Base-by-base conservation (phyloP, 2,888 invertebrate species). In the Leptogaster cylindrica region DNA sequence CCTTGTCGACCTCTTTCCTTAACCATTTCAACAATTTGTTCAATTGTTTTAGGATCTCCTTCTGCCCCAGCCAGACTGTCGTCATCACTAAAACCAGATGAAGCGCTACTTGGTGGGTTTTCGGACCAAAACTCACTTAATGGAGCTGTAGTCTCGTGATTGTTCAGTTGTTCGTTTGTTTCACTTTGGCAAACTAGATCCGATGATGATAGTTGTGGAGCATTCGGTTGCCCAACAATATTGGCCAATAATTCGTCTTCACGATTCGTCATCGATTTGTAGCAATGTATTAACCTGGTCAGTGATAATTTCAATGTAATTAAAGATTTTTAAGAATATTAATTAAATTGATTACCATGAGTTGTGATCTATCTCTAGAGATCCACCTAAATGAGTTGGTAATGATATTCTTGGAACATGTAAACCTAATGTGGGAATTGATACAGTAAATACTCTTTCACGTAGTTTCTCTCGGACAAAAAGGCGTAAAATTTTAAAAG, bases 391-490 rank as follows among this genome's bases (percentile, higher is more conserved):
- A 80, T 91, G 90, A 74, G 85, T 85, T 74, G 97, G 97, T 81
- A 97, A 85, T 76, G 94, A 90, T 78, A 91, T 90, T 76, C 89
- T 86, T 67, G 96, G 95, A 80, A 97, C 92, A 87, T 97, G 96
- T 77, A 88, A 85, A 73, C 88, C 87, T 73, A 97, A 85, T 82
- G 96, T 95, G 70, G 93, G 91, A 79, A 93, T 88, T 79, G 91
- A 95, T 74, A 97, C 95, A 25, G 96, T 97, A 82, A 92, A 96
- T 70, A 97, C 97, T 76, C 97, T 87, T 82, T 97, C 97, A 72
- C 97, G 87, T 74, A 97, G 84, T 83, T 97, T 97, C 83, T 97
- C 97, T 70, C 95, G 86, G 67, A 97, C 95, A 83, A 97, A 97
- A 75, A 97, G 84, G 65, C 97, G 88, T 64, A 97, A 86, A 77